Conservation (phyloP, 2,113 vertebrate species). For the Notiomystis cincta region DNA sequence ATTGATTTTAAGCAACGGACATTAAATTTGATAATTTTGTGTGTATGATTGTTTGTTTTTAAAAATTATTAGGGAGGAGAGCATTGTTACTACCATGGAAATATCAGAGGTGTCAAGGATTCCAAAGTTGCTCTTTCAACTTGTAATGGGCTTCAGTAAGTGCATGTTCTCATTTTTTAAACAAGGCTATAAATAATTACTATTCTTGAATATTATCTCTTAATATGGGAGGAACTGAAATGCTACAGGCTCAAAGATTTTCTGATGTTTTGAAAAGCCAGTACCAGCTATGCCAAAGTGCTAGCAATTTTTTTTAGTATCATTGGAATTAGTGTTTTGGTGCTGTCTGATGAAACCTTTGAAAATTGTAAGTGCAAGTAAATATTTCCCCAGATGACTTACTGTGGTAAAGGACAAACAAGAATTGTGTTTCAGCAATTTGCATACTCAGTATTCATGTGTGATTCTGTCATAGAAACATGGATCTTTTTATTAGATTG, state of each 20-base stretch:
- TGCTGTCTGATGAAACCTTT: neutral
- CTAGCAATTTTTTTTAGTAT: neutral
- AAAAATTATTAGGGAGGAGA: constrained; percentile 85
- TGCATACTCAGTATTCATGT: neutral
- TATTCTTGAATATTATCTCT: neutral
- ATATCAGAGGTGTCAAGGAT: constrained; percentile 82
- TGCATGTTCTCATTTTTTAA: neutral
- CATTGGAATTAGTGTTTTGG: neutral
- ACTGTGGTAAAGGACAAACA: neutral
- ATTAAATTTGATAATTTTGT: neutral
- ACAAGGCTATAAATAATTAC: neutral
- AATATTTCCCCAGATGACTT: neutral
- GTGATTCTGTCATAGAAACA: neutral
- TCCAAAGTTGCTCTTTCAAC: constrained; percentile 91
- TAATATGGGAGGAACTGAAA: neutral
- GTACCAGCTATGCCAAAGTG: neutral
- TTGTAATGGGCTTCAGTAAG: constrained; percentile 96
- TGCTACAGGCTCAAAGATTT: neutral
- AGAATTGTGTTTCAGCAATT: neutral
- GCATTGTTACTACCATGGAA: constrained; percentile 96
- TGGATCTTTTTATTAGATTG: neutral
- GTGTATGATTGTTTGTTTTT: constrained; percentile 5
- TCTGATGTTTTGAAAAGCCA: neutral
- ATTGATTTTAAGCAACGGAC: neutral
- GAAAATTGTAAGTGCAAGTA: neutral